Evolutionary conservation across 1,140 invertebrate genomes (phyloP), one percentile per base, ranked within the genome.

Genomic region (Zophobas morio): DNA sequence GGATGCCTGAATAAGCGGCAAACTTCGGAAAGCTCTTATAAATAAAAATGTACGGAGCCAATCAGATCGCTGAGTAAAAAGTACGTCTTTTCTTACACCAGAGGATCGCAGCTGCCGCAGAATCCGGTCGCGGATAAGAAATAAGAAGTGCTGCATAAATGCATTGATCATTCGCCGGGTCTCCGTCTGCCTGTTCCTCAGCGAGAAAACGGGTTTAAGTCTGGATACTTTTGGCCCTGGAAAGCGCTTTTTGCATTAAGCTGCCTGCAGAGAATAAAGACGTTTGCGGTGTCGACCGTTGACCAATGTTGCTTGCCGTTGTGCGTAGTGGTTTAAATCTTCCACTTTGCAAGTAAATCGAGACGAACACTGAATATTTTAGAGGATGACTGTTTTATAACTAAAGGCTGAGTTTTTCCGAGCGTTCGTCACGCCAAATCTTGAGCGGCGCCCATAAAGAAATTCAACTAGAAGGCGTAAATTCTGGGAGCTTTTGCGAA

Each of bases 71-170:
- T 51, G 66, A 79, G 74, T 73, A 78, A 80, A 80, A 80, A 80
- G 79, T 78, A 78, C 51, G 79, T 80, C 79, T 76, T 76, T 70
- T 70, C 79, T 80, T 78, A 78, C 70, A 75, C 57, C 79, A 75
- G 56, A 57, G 75, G 53, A 60, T 76, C 74, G 53, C 74, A 78
- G 72, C 79, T 81, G 77, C 77, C 72, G 81, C 75, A 81, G 79
- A 81, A 79, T 81, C 75, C 81, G 74, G 78, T 78, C 80, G 78
- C 77, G 56, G 75, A 80, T 78, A 81, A 81, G 81, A 82, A 78
- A 78, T 80, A 80, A 82, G 80, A 79, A 81, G 80, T 81, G 79
- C 81, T 80, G 81, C 81, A 83, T 83, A 83, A 83, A 83, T 83
- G 81, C 81, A 83, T 83, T 83, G 79, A 83, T 83, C 82, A 83